phyloP scores from a whole-genome alignment of 2,888 invertebrate species.

The Campoplex nolae region DNA sequence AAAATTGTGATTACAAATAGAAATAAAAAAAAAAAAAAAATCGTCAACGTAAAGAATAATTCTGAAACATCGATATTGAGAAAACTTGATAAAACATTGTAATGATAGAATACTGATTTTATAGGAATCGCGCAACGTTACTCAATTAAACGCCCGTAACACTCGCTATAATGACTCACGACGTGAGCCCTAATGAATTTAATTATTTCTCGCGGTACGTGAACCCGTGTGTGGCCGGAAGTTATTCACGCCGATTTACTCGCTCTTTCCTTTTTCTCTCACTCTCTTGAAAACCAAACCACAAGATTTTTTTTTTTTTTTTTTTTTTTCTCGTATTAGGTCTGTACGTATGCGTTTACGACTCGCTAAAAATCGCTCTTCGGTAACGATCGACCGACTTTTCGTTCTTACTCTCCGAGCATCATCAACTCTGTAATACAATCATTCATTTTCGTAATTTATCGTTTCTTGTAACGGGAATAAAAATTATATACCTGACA shows the following conservation, averaged over 20 bases:
- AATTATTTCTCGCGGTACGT: slow-evolving; percentile 62
- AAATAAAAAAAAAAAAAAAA: background rate
- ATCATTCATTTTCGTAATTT: slow-evolving; percentile 36
- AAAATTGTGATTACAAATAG: background rate
- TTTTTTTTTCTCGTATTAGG: background rate
- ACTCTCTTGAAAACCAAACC: slow-evolving; percentile 3
- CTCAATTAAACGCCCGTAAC: slow-evolving; percentile 47
- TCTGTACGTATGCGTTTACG: background rate
- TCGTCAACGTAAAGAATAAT: background rate
- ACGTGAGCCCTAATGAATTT: slow-evolving; percentile 64
- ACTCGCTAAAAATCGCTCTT: slow-evolving; percentile 42
- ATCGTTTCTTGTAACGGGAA: slow-evolving; percentile 16
- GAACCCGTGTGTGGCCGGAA: slow-evolving; percentile 57
- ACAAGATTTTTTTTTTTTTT: background rate
- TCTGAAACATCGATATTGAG: background rate
- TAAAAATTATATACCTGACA: background rate
- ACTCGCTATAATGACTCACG: slow-evolving; percentile 41
- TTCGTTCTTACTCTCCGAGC: slow-evolving; percentile 8
- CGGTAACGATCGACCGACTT: slow-evolving; percentile 59
- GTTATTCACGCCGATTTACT: slow-evolving; percentile 57
- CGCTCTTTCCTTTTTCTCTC: background rate
- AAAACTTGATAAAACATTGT: background rate
- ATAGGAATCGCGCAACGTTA: slow-evolving; percentile 50
- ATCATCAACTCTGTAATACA: slow-evolving; percentile 12
- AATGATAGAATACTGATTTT: background rate